Evolutionary conservation across 2,113 vertebrate species (phyloP).

Genomic region (Pyxicephalus adspersus): DNA sequence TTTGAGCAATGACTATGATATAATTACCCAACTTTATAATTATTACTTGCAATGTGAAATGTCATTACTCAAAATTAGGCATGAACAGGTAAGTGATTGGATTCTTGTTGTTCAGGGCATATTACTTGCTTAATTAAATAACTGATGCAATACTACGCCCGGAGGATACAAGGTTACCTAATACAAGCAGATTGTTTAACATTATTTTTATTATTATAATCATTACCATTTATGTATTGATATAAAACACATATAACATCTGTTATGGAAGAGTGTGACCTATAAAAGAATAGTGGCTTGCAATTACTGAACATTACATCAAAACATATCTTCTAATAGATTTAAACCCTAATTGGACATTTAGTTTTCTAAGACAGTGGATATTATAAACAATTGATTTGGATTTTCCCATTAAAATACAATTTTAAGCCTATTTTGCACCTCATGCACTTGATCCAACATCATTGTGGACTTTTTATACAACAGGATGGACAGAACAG

Average conservation of each 20-base stretch:
- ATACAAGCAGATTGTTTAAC: conserved; percentile 1
- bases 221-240: background rate
- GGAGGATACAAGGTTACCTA: conserved; percentile 15
- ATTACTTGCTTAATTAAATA: conserved; percentile 43
- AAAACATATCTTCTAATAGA: no score
- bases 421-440: no score
- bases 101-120: conserved; percentile 43
- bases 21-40: conserved; percentile 40
- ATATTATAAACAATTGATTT: no score
- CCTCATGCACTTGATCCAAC: no score
- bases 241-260: conserved; percentile 1
- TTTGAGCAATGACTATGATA: conserved; percentile 26
- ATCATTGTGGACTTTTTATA: no score
- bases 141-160: conserved; percentile 5
- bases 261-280: background rate
- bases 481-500: no score
- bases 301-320: no score
- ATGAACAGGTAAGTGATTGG: conserved; percentile 39
- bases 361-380: no score
- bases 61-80: conserved; percentile 43
- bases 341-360: no score
- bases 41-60: conserved; percentile 32
- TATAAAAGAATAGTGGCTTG: no score
- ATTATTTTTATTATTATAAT: background rate
- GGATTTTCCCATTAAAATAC: no score